A percentile compares a stretch with the other conserved stretches of the same genome.
Conservation (phyloP, 2,113 vertebrate species). For the Nipponia nippon region DNA sequence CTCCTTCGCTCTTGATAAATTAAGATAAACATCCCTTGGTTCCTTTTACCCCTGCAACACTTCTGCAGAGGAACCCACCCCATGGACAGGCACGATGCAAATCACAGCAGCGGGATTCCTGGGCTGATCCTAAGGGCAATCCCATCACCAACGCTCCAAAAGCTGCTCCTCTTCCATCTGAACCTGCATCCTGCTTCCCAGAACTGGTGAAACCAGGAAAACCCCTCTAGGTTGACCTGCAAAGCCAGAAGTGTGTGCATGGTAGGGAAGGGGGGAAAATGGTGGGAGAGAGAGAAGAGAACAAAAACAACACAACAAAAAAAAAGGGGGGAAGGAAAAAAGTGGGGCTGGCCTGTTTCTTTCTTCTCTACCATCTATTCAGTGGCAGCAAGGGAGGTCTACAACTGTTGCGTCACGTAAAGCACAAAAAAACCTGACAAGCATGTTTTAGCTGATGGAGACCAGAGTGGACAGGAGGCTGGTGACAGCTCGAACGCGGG, state of each 20-base stretch:
- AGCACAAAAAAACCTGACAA: constrained; percentile 39
- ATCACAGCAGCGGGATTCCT: not conserved
- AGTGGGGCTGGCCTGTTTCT: not conserved
- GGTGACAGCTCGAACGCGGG: not conserved
- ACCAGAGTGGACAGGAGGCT: constrained; percentile 50
- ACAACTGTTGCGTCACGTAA: constrained; percentile 47
- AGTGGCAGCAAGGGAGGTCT: constrained; percentile 43
- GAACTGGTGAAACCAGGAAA: not conserved
- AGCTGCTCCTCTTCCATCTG: not conserved
- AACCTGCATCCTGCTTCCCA: not conserved
- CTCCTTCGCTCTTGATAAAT: not conserved
- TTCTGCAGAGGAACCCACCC: not conserved
- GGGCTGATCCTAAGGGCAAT: too few relatives aligned
- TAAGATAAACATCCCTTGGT: not conserved
- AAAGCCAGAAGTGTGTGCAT: fast-evolving
- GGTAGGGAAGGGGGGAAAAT: not conserved
- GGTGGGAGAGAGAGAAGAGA: not conserved
- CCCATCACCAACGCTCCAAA: not conserved
- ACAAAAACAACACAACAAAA: not conserved
- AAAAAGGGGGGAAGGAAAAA: fast-evolving
- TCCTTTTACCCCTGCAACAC: not conserved
- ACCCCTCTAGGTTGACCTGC: not conserved
- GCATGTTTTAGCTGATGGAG: constrained; percentile 33
- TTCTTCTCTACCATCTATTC: constrained; percentile 21
- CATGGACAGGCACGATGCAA: fast-evolving